Evolutionary conservation across 1,140 invertebrate species (phyloP), one percentile per base, ranked within the genome.

Genomic region (Anadara kagoshimensis): DNA sequence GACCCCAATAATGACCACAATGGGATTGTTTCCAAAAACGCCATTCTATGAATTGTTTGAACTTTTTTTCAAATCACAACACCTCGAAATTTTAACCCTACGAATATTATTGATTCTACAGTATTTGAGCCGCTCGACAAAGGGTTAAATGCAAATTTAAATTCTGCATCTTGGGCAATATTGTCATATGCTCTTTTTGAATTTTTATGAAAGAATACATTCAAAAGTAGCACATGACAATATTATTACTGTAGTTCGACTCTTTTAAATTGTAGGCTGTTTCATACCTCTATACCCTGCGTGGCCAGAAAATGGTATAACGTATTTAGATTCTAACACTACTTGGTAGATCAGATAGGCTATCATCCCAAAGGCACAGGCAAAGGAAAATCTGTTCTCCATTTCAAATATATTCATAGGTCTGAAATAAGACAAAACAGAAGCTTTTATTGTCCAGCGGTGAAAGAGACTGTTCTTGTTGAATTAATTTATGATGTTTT

Each of bases 381-480:
- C 41, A 22, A 61, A 61, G 1, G 58, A 61, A 18, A 61, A 44
- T 61, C 58, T 61, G 36, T 61, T 61, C 58, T 41, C 7, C 41
- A 45, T 61, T 45, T 61, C 58, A 44, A 44, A 61, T 45, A 61
- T 44, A 61, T 61, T 44, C 58, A 61, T 61, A 22, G 58, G 41
- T 20, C 58, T 61, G 58, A 22, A 61, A 61, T 3, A 3, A 36
- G 29, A 36, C 29, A 36, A 36, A 36, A n/a, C n/a, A n/a, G n/a
- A n/a, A n/a, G n/a, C n/a, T n/a, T n/a, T n/a, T n/a, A n/a, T n/a
- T n/a, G n/a, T n/a, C n/a, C n/a, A n/a, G n/a, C n/a, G n/a, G n/a
- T n/a, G n/a, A n/a, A n/a, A n/a, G n/a, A n/a, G n/a, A n/a, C n/a
- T n/a, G n/a, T n/a, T 36, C 29, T 36, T 36, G 29, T 36, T 36